phyloP scores from a whole-genome alignment of 2,888 invertebrate genomes.

The Drosophila mercatorum region DNA sequence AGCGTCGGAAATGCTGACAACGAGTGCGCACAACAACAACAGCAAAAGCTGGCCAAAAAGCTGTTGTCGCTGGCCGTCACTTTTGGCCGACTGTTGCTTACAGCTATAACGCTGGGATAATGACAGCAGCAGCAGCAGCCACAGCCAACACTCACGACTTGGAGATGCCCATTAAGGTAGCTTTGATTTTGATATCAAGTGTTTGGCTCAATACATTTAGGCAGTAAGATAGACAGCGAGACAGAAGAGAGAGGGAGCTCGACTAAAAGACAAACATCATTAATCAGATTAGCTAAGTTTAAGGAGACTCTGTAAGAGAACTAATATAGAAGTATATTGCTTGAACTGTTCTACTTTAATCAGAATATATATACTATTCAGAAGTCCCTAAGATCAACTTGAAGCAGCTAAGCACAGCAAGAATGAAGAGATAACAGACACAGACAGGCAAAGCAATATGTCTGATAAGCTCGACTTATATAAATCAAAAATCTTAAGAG shows the following conservation, averaged over 20 bases:
- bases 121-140: conserved; percentile 28
- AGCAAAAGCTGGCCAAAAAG: conserved; percentile 48
- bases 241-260: too few species aligned
- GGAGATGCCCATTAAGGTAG: background rate
- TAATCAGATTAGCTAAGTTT: too few species aligned
- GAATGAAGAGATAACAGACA: background rate
- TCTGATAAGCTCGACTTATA: too few species aligned
- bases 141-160: conserved; percentile 7
- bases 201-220: too few species aligned
- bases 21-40: conserved; percentile 33
- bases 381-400: too few species aligned
- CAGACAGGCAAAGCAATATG: background rate
- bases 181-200: background rate
- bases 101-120: conserved; percentile 44
- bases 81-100: conserved; percentile 66
- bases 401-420: too few species aligned
- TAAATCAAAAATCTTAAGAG: too few species aligned
- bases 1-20: conserved; percentile 76
- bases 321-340: too few species aligned
- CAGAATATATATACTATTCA: too few species aligned
- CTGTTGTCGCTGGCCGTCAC: conserved; percentile 58
- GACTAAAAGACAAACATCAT: too few species aligned
- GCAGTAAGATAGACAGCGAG: background rate
- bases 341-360: too few species aligned
- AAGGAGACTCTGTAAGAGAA: too few species aligned